Base-by-base conservation (phyloP, 2,888 invertebrate genomes). In the Andrena trimmerana region DNA sequence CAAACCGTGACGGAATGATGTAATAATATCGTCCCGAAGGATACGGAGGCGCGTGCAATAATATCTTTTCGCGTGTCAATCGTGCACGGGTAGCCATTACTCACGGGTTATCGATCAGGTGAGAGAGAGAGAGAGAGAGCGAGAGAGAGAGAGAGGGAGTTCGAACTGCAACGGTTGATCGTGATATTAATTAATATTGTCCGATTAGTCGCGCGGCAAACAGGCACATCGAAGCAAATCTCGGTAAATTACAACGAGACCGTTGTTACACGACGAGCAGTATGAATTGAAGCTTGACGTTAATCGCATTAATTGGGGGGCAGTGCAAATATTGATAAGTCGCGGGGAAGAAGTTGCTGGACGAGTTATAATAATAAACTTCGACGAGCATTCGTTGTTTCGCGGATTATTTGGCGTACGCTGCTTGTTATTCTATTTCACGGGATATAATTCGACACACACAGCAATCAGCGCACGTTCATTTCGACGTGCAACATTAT, bases 1-100 rank as follows among this genome's bases (percentile, higher is more conserved):
- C 82, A 82, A 77, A 84, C 62, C 62, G 70, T 77, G 71, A 77
- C 63, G 60, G 69, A 69, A 77, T 66, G 62, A 27, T 63, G 29
- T 57, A 62, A 62, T 33, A 59, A 24, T 50, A 16, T 10, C 48
- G 33, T 50, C 75, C 78, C 73, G 48, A 57, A 78, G 78, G 71
- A 72, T 42, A 31, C 4, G 27, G n/a, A 20, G 16, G 27, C 24
- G 16, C 27, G 1, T 16, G 48, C 31, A 68, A 54, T 57, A 36
- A 67, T 70, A 73, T 59, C 50, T 75, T 69, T 65, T 36, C 33
- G 8, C 36, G 50, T 33, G 75, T 69, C 75, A n/a, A 31, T 73
- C 31, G 16, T 48, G 48, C n/a, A 3, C 29, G 13, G 20, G 1
- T 42, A n/a, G 24, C 10, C 42, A 63, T 67, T 67, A 52, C 4